These are phyloP conservation scores for Pinna nobilis DNA, from an alignment of 1,140 invertebrate genomes.

Conservation along the genomic window DNA sequence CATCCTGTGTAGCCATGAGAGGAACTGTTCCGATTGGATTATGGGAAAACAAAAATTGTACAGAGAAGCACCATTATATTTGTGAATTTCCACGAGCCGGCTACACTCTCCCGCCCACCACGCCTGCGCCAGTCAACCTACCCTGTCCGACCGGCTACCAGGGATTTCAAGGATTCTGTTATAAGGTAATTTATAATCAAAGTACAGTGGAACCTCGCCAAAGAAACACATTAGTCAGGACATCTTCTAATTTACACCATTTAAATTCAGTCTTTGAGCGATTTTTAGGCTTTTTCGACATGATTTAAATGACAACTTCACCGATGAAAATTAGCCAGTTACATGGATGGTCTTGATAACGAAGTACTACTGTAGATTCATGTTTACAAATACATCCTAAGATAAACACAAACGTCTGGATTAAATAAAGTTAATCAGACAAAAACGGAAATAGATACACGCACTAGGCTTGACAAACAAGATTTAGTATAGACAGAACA, in stretches of 20 bases:
- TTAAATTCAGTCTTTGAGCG: background rate
- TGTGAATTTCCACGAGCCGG: conserved; percentile 41
- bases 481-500: too few relatives aligned
- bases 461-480: background rate
- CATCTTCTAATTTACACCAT: background rate
- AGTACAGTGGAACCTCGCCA: background rate
- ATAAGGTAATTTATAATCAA: conserved; percentile 29
- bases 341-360: too few relatives aligned
- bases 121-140: background rate
- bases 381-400: too few relatives aligned
- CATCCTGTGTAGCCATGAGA: conserved; percentile 37
- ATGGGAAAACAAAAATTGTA: conserved; percentile 41
- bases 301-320: too few relatives aligned
- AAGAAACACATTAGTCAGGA: background rate
- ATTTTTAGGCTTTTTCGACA: too few relatives aligned
- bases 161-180: conserved; percentile 4
- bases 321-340: too few relatives aligned
- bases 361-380: too few relatives aligned
- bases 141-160: conserved; percentile 19
- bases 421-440: too few relatives aligned
- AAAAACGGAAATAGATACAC: too few relatives aligned
- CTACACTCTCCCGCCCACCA: conserved; percentile 41
- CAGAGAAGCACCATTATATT: conserved; percentile 32
- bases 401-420: too few relatives aligned
- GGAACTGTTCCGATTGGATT: conserved; percentile 30